Percentiles rank a stretch among this genome's conserved stretches.
These are phyloP conservation scores for Spodoptera littoralis DNA, from an alignment of 2,888 invertebrate species.

Conservation along the genomic window DNA sequence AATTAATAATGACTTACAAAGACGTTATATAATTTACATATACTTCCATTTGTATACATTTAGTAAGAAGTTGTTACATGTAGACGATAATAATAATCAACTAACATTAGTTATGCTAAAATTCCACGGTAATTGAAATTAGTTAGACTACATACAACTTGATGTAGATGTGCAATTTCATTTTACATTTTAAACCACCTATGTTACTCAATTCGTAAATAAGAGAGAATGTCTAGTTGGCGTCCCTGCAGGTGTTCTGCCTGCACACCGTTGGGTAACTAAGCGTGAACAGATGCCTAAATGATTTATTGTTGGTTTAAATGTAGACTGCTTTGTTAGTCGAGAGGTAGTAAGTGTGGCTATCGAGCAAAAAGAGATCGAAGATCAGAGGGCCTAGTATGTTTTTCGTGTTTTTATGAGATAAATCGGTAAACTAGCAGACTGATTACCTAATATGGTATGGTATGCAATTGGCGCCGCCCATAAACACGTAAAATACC, in stretches of 20 bases:
- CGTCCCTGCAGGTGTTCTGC: constrained; percentile 2
- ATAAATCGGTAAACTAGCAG: too few relatives aligned
- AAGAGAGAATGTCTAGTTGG: constrained; percentile 12
- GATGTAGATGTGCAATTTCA: constrained; percentile 22
- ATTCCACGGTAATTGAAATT: constrained; percentile 26
- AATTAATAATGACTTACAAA: too few relatives aligned
- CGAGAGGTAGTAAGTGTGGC: background rate
- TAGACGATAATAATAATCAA: too few relatives aligned
- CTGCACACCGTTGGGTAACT: constrained; percentile 22
- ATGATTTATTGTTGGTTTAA: constrained; percentile 17
- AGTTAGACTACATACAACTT: constrained; percentile 6
- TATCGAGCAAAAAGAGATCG: too few relatives aligned
- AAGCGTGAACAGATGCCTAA: constrained; percentile 23
- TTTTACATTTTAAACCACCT: background rate
- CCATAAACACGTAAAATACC: too few relatives aligned
- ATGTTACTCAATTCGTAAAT: constrained; percentile 20
- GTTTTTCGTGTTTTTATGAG: too few relatives aligned
- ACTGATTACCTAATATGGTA: too few relatives aligned
- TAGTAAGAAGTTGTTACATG: too few relatives aligned
- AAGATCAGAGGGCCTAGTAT: too few relatives aligned
- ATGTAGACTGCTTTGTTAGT: constrained; percentile 9
- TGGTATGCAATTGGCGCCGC: too few relatives aligned
- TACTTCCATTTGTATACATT: too few relatives aligned
- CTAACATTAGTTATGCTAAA: constrained; percentile 1
- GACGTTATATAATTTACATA: too few relatives aligned